phyloP scores from a whole-genome alignment of 1,140 invertebrate species.

The Tribolium madens region DNA sequence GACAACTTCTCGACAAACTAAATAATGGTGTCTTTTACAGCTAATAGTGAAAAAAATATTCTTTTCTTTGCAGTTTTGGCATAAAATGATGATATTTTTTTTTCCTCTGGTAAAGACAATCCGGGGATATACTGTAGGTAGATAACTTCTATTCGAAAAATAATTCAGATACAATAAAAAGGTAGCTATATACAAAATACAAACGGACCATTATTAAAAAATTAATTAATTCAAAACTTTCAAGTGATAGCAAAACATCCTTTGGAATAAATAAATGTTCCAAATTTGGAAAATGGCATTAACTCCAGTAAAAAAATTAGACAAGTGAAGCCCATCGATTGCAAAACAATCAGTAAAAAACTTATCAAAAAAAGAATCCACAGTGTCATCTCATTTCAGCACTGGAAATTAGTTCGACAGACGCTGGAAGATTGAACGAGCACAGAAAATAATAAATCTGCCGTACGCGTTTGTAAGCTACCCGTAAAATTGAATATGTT shows the following conservation, averaged over 20 bases:
- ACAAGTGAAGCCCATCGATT: neutral
- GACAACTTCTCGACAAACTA: too few species aligned
- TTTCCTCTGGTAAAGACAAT: too few species aligned
- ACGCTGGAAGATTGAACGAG: slow-evolving; percentile 50
- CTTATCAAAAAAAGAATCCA: slow-evolving; percentile 37
- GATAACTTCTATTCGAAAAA: neutral
- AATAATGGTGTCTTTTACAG: too few species aligned
- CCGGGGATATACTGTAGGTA: too few species aligned
- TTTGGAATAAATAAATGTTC: neutral
- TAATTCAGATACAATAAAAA: neutral
- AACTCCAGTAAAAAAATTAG: neutral
- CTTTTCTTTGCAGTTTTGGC: too few species aligned
- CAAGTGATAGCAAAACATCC: neutral
- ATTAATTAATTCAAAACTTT: neutral
- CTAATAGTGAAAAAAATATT: too few species aligned
- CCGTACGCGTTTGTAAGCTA: slow-evolving; percentile 49
- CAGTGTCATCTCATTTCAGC: slow-evolving; percentile 47
- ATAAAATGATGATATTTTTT: too few species aligned
- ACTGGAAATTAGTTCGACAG: slow-evolving; percentile 49
- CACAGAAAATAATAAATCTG: slow-evolving; percentile 54
- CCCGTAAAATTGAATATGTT: slow-evolving; percentile 55
- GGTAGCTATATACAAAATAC: neutral
- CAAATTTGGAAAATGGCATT: neutral
- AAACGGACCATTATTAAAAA: neutral
- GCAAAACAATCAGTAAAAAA: slow-evolving; percentile 9